phyloP scores from a whole-genome alignment of 30 jellyfish, hydroid and myxozoan species.

The Clytia hemisphaerica region DNA sequence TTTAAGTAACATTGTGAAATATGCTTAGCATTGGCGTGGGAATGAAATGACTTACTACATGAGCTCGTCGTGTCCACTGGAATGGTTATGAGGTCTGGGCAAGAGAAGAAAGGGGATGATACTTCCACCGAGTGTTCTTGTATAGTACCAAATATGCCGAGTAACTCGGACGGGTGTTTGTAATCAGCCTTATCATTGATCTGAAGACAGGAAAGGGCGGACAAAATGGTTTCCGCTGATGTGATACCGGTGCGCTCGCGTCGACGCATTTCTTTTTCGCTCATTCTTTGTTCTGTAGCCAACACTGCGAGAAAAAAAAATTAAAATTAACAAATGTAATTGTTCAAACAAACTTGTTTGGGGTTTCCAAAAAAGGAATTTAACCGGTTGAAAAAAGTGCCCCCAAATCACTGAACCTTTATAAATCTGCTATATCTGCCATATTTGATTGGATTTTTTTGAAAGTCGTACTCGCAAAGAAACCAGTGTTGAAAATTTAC shows the following conservation, averaged over 20 bases:
- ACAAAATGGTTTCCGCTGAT: slow-evolving; percentile 59
- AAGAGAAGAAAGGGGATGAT: slow-evolving; percentile 12
- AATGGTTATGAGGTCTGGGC: slow-evolving; percentile 19
- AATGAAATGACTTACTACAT: slow-evolving; percentile 47
- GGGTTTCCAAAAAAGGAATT: too few relatives aligned
- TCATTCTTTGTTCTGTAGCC: slow-evolving; percentile 92
- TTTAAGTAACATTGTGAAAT: too few relatives aligned
- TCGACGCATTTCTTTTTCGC: slow-evolving; percentile 76
- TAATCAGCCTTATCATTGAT: not conserved
- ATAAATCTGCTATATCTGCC: not conserved
- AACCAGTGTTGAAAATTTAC: too few relatives aligned
- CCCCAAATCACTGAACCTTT: slow-evolving; percentile 1
- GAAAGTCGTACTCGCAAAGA: too few relatives aligned
- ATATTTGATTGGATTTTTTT: too few relatives aligned
- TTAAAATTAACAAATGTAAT: too few relatives aligned
- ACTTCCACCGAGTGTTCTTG: slow-evolving; percentile 12
- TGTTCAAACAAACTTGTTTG: too few relatives aligned
- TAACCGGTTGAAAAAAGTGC: too few relatives aligned
- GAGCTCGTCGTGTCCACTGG: slow-evolving; percentile 17
- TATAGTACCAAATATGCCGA: not conserved
- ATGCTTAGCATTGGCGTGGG: too few relatives aligned
- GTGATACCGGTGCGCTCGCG: slow-evolving; percentile 81
- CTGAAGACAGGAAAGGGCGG: slow-evolving; percentile 28
- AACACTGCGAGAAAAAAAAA: slow-evolving; percentile 31
- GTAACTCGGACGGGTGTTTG: slow-evolving; percentile 1